Conservation (phyloP, 1,140 invertebrate genomes). For the Trichonephila clavata region DNA sequence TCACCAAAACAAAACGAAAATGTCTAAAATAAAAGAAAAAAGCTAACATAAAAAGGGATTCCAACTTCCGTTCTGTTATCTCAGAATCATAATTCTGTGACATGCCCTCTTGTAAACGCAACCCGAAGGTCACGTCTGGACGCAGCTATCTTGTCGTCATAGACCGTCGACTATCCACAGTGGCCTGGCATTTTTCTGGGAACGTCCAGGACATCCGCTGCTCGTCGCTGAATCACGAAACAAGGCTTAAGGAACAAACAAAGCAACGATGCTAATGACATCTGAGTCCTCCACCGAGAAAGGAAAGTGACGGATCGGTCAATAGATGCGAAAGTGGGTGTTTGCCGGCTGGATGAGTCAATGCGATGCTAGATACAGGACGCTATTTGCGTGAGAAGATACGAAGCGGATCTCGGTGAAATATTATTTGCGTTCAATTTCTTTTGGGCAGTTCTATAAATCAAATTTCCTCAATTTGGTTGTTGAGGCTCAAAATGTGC, state of each 20-base stretch:
- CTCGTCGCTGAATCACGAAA: slow-evolving; percentile 17
- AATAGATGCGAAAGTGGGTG: neutral
- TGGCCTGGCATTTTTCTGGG: neutral
- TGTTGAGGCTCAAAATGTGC: no score
- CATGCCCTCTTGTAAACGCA: slow-evolving; percentile 2
- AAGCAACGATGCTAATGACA: slow-evolving; percentile 25
- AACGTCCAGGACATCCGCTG: slow-evolving; percentile 22
- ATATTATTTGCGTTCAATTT: no score
- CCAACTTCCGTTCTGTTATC: slow-evolving; percentile 24
- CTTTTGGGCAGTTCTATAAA: no score
- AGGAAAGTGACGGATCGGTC: slow-evolving; percentile 5
- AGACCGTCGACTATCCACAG: slow-evolving; percentile 5
- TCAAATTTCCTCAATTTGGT: no score
- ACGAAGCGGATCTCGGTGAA: neutral
- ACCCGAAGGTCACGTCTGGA: slow-evolving; percentile 18
- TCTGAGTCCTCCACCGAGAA: neutral
- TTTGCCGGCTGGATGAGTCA: slow-evolving; percentile 17
- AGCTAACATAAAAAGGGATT: neutral
- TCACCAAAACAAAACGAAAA: neutral
- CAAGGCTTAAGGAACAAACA: neutral
- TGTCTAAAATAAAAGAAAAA: neutral
- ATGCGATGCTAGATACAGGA: neutral
- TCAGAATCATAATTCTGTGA: slow-evolving; percentile 15
- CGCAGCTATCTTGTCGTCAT: slow-evolving; percentile 12
- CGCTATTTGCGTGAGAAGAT: neutral